phyloP scores from a whole-genome alignment of 2,113 vertebrate species.

The Balaeniceps rex region DNA sequence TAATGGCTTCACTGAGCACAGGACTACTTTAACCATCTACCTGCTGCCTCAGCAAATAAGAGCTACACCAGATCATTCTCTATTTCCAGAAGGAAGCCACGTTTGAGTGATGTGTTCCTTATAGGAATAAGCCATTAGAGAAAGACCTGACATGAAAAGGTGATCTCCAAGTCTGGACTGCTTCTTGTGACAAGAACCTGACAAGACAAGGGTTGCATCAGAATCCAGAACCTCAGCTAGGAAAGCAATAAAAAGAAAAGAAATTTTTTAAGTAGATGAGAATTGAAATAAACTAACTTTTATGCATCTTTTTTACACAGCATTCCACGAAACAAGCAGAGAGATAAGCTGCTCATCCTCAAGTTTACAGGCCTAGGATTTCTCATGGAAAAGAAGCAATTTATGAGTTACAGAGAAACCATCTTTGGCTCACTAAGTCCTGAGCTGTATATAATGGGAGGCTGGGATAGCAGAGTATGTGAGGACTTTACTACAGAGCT shows the following conservation, averaged over 20 bases:
- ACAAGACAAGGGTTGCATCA: background rate
- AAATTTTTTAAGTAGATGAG: background rate
- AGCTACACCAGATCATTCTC: background rate
- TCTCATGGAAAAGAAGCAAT: background rate
- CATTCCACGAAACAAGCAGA: background rate
- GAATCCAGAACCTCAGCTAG: background rate
- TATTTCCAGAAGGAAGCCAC: background rate
- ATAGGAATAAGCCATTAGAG: background rate
- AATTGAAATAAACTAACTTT: background rate
- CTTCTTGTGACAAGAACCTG: background rate
- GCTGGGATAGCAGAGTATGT: background rate
- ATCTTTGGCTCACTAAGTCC: background rate
- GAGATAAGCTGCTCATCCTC: background rate
- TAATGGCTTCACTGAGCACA: background rate
- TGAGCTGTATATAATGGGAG: background rate
- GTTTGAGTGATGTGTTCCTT: background rate
- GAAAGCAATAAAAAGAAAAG: background rate
- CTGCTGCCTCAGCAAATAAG: background rate
- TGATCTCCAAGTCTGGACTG: background rate
- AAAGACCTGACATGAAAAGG: background rate
- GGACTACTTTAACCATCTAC: background rate
- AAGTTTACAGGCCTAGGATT: background rate
- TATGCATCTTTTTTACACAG: background rate
- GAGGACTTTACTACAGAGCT: background rate
- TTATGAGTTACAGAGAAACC: background rate